Evolutionary conservation across 2,113 vertebrate genomes (phyloP).

Genomic region (Semicossyphus pulcher): DNA sequence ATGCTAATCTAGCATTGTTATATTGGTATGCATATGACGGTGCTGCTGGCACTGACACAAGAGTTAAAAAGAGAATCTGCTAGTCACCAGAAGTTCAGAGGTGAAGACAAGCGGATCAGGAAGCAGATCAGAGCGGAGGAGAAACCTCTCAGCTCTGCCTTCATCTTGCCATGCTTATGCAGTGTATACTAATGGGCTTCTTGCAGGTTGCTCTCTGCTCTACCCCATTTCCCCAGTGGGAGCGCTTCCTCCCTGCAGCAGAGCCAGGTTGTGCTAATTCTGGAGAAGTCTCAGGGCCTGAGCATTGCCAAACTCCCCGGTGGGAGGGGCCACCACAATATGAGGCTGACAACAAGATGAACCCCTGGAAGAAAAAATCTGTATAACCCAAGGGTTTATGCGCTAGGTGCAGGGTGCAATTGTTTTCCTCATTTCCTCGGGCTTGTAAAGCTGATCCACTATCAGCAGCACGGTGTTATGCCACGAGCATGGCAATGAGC

Average conservation of each 20-base stretch:
- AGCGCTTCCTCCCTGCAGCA: constrained; percentile 65
- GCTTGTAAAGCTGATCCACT: constrained; percentile 75
- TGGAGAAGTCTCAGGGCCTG: constrained; percentile 67
- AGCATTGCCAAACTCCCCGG: constrained; percentile 46
- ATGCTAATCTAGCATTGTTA: not conserved
- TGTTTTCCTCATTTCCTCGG: constrained; percentile 76
- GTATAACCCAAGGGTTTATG: constrained; percentile 53
- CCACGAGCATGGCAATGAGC: constrained; percentile 74
- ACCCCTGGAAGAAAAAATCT: constrained; percentile 37
- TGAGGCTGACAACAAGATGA: constrained; percentile 52
- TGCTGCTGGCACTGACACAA: constrained; percentile 22
- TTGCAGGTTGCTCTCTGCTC: constrained; percentile 59
- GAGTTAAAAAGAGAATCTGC: constrained; percentile 6
- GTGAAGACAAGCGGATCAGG: constrained; percentile 47
- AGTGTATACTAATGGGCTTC: constrained; percentile 69
- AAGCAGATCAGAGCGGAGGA: constrained; percentile 48
- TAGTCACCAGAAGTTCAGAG: constrained; percentile 61
- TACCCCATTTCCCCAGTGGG: constrained; percentile 60
- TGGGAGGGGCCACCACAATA: constrained; percentile 61
- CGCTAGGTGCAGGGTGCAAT: constrained; percentile 66
- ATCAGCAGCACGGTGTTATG: constrained; percentile 58
- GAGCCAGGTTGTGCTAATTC: constrained; percentile 72
- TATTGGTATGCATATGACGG: not conserved
- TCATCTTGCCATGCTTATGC: constrained; percentile 62
- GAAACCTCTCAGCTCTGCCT: constrained; percentile 46